Base-by-base conservation (phyloP, 2,888 invertebrate genomes). In the Parapristionchus giblindavisi region DNA sequence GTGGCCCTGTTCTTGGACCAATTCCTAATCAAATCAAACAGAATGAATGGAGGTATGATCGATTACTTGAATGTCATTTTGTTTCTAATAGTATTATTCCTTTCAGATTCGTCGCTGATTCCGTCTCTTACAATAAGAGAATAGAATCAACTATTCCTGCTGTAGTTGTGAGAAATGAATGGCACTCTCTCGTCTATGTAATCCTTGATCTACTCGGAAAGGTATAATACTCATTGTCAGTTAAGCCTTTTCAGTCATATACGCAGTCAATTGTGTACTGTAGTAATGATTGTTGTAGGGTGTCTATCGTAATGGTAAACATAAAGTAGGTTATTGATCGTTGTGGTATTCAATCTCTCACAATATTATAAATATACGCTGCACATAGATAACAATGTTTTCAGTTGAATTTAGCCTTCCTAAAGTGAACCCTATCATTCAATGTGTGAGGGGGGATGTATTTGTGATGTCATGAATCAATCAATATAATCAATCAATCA, bases 171-270 rank as follows among this genome's bases (percentile, higher is more conserved):
- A 43, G 74, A 32, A 74, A 74, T 40, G 63, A 61, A 54, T 74
- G 74, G 74, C 74, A 74, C 65, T 63, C 74, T 8, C 74, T 74
- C 27, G 74, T 74, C 51, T 74, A 63, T 43, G 74, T 74, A 63
- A 63, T 74, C n/a, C 74, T 74, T 54, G 74, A 74, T 38, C 34
- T 54, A n/a, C 43, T 74, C 27, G 74, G 63, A 14, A 74, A 74
- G 74, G 74, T 74, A 2, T 3, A 40, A 21, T 21, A 40, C 48
- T 29, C 17, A 11, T 68, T 21, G 52, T 52, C 40, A 36, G n/a
- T 27, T 14, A 63, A 40, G 27, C 48, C 34, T 40, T 0, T 4
- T 6, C n/a, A 27, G 1, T 61, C 21, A 21, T 24, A 3, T 52
- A 24, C 52, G 24, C 21, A 24, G 27, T 32, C 17, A 29, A 4